Evolutionary conservation across 2,888 invertebrate genomes (phyloP).

Genomic region (Orthosia incerta): DNA sequence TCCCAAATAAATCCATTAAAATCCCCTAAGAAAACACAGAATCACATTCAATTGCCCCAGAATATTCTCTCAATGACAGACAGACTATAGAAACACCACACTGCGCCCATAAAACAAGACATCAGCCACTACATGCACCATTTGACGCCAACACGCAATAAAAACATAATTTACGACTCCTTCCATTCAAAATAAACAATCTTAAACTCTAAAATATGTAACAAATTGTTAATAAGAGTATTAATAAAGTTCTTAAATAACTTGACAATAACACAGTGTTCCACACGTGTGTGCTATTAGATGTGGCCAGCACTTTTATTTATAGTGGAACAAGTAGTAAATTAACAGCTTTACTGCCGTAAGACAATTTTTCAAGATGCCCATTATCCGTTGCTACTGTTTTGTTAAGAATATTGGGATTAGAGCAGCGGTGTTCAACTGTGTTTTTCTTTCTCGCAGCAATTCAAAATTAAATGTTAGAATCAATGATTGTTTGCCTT

Average conservation of each 20-base stretch:
- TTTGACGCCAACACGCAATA: conserved; percentile 64
- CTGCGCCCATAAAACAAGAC: conserved; percentile 57
- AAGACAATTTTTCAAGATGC: conserved; percentile 70
- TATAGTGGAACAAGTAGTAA: conserved; percentile 71
- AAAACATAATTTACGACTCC: conserved; percentile 71
- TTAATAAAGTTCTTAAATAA: conserved; percentile 84
- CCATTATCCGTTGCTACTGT: conserved; percentile 67
- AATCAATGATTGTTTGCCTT: too few species aligned
- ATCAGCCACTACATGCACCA: conserved; percentile 51
- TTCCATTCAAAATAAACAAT: conserved; percentile 78
- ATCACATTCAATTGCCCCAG: conserved; percentile 1
- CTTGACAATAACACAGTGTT: conserved; percentile 86
- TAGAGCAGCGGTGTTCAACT: conserved; percentile 19
- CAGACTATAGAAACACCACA: conserved; percentile 45
- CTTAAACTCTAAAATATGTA: conserved; percentile 71
- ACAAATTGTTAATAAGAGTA: conserved; percentile 84
- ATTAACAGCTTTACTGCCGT: conserved; percentile 68
- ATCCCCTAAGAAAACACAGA: neutral
- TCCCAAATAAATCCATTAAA: neutral
- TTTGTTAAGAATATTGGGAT: conserved; percentile 48
- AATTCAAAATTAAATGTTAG: too few species aligned
- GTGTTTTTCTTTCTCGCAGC: neutral
- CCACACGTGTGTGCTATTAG: conserved; percentile 77
- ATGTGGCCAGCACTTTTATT: conserved; percentile 77
- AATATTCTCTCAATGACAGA: conserved; percentile 13